Evolutionary conservation across 35 echinoderm and acorn worm species (phyloP).

Genomic region (Patiria miniata): DNA sequence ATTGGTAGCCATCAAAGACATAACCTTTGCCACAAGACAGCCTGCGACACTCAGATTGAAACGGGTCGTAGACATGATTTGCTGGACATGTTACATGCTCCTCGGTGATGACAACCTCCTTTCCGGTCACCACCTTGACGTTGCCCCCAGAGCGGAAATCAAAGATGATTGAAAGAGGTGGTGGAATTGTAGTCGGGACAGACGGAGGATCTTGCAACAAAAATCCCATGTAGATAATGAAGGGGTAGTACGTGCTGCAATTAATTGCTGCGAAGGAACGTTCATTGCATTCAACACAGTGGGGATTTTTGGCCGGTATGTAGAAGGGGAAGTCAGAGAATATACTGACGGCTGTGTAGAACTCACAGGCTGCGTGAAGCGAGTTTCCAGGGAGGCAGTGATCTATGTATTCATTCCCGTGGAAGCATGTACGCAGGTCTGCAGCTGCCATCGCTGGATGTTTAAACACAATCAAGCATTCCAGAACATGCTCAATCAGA

Average conservation of each 20-base stretch:
- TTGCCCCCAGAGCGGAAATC: neutral
- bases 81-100: neutral
- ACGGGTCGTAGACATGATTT: conserved; percentile 27
- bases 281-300: neutral
- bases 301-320: neutral
- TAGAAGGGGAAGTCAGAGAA: neutral
- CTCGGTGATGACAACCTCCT: neutral
- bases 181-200: neutral
- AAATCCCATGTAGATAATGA: neutral
- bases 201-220: no score
- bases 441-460: neutral
- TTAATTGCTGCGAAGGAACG: neutral
- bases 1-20: neutral
- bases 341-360: neutral
- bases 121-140: neutral
- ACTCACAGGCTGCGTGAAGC: neutral
- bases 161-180: conserved; percentile 3
- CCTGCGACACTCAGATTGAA: neutral
- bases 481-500: neutral
- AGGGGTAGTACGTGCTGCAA: neutral
- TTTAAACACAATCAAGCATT: neutral
- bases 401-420: neutral
- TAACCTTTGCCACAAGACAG: conserved; percentile 31
- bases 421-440: neutral
- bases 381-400: neutral